phyloP scores from a whole-genome alignment of 2,888 invertebrate species.

The Trisateles emortualis region DNA sequence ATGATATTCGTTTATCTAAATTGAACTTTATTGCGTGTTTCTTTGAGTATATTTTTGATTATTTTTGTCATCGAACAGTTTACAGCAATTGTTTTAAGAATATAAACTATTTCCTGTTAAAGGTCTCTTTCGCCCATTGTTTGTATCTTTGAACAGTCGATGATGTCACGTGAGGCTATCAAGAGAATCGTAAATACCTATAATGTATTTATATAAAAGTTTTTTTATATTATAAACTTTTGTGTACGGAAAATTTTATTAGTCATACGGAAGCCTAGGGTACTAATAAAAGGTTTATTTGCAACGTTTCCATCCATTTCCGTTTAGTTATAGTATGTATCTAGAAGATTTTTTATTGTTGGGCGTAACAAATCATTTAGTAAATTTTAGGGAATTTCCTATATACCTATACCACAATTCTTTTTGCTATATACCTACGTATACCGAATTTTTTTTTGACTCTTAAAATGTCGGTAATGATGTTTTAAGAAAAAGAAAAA shows the following conservation, averaged over 20 bases:
- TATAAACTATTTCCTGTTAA: constrained; percentile 84
- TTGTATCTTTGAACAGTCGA: constrained; percentile 68
- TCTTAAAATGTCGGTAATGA: too few species aligned
- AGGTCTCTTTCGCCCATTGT: constrained; percentile 75
- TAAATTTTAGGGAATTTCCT: too few species aligned
- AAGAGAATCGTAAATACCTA: constrained; percentile 54
- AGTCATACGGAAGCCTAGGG: constrained; percentile 34
- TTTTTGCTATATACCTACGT: too few species aligned
- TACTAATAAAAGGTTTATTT: constrained; percentile 10
- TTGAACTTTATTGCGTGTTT: constrained; percentile 27
- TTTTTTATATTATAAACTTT: constrained; percentile 16
- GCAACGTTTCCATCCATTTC: neutral
- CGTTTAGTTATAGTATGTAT: too few species aligned
- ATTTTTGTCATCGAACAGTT: constrained; percentile 54
- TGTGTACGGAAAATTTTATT: constrained; percentile 19
- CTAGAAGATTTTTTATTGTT: too few species aligned
- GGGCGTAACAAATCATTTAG: too few species aligned
- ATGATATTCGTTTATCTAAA: constrained; percentile 30
- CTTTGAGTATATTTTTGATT: constrained; percentile 46
- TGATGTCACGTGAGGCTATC: constrained; percentile 74
- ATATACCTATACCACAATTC: too few species aligned
- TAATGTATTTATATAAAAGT: constrained; percentile 46
- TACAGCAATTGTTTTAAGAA: constrained; percentile 78
- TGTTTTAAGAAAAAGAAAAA: too few species aligned
- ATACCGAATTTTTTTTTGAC: too few species aligned